Evolutionary conservation across 2,797 vertebrate species (phyloP), one percentile per base, ranked within the genome.

Genomic region (Orientallactaga sibirica): DNA sequence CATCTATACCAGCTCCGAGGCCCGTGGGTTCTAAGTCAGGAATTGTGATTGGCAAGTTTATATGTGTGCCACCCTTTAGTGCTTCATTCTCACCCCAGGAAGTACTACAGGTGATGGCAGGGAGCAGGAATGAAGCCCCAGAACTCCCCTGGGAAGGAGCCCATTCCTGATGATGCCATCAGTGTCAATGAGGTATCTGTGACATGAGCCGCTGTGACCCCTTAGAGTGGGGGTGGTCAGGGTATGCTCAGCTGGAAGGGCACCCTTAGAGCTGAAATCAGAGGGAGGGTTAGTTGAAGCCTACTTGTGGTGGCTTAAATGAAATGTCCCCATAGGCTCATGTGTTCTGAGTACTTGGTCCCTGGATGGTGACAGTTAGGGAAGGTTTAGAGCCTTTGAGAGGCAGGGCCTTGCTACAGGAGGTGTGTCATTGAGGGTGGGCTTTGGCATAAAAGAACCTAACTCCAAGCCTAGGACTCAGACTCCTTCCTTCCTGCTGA

Each of bases 141-240:
- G 25, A 48, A 52, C 18, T 67, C 55, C 18, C 10, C 29, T 19
- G 5, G 14, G 9, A 4, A 5, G 22, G 6, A 16, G 2, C 48
- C 48, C 48, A 48, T 48, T 48, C 16, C 16, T 19, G 7, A 11
- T 10, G 29, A 3, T 4, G 5, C 24, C 9, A 8, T 25, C 20
- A 16, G 0, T 15, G 37, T 41, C 37, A 7, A 41, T 1, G 0
- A 14, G 7, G 15, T 16, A 2, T 5, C 19, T 12, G 11, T 41
- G 70, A 3, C 5, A 6, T 0, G 1, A 14, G 61, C 19, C 2
- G 29, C 0, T 4, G 0, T 7, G 1, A 0, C 3, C n/a, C 0
- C 0, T 2, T 19, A 7, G n/a, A 1, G 5, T 15, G 4, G 10
- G 10, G 9, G 22, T 7, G 37, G 29, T 16, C 14, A 48, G 48